Evolutionary conservation across 1,140 invertebrate genomes (phyloP), one percentile per base, ranked within the genome.

Genomic region (Aphaenogaster floridana): DNA sequence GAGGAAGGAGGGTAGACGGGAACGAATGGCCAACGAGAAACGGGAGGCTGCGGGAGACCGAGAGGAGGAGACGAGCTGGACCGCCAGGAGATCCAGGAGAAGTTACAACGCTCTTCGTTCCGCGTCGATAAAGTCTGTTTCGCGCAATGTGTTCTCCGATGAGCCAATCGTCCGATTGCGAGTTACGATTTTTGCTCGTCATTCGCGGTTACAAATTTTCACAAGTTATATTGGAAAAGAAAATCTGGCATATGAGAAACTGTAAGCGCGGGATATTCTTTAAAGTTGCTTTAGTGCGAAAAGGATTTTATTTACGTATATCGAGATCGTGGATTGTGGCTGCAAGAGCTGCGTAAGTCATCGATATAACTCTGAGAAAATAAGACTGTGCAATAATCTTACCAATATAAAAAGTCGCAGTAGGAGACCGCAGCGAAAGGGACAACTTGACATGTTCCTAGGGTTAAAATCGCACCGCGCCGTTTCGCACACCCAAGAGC

Each of bases 11-110:
- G 36, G 45, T 59, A 8, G 15, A 68, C 34, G 78, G 13, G 52
- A 42, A 45, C 0, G 8, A 5, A 52, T 17, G 52, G 0, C 2
- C 15, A 0, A 11, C 45, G 45, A 11, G 17, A 15, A 81, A 57
- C 50, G 68, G 68, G 28, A 54, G 59, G 8, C 83, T 13, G 76
- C 39, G 54, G n/a, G 61, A 74, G 68, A 54, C 6, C 50, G 68
- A 85, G 42, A 39, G 34, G 21, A 11, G 54, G 21, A 57, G 61
- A 76, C 21, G 61, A 59, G 15, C 57, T 79, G 45, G n/a, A 50
- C 66, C 64, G 48, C 34, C 72, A n/a, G 34, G 87, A 74, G 81
- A 64, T 84, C 63, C 63, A 50, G 36, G 45, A 83, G 79, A 69
- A 45, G 36, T 66, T 79, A 52, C 63, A 11, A 11, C 50, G 54